These are phyloP conservation scores for Antrozous pallidus DNA, from an alignment of 2,797 vertebrate genomes.

Conservation along the genomic window DNA sequence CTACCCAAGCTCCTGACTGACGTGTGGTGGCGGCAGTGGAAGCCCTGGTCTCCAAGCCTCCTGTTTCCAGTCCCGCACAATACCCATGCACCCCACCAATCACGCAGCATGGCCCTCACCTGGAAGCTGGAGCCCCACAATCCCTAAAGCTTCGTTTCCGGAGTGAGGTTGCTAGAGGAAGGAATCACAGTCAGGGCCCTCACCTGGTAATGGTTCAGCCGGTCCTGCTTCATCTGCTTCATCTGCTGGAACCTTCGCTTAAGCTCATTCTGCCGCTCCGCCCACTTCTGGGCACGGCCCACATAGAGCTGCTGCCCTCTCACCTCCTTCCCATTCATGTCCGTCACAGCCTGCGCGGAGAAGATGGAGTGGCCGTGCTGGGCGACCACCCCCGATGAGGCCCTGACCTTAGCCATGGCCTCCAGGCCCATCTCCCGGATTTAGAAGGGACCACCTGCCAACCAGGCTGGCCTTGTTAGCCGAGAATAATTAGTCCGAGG, in stretches of 20 bases:
- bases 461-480: not conserved
- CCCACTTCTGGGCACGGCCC: conserved; percentile 94
- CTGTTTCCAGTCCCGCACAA: not conserved
- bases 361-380: not conserved
- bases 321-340: conserved; percentile 96
- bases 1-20: not conserved
- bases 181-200: not conserved
- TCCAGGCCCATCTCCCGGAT: not conserved
- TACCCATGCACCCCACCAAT: not conserved
- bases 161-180: not conserved
- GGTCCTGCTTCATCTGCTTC: conserved; percentile 96
- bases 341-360: conserved; percentile 88
- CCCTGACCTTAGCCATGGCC: not conserved
- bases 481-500: not conserved
- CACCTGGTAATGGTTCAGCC: conserved; percentile 95
- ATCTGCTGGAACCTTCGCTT: conserved; percentile 95
- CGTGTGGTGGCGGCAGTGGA: not conserved
- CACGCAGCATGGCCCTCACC: not conserved
- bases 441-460: not conserved
- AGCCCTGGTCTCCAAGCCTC: not conserved
- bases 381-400: not conserved
- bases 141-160: not conserved
- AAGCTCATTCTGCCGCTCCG: conserved; percentile 94
- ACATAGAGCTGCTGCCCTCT: conserved; percentile 90
- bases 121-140: not conserved